phyloP scores from a whole-genome alignment of 2,113 vertebrate species.

The Ceratotherium simum region DNA sequence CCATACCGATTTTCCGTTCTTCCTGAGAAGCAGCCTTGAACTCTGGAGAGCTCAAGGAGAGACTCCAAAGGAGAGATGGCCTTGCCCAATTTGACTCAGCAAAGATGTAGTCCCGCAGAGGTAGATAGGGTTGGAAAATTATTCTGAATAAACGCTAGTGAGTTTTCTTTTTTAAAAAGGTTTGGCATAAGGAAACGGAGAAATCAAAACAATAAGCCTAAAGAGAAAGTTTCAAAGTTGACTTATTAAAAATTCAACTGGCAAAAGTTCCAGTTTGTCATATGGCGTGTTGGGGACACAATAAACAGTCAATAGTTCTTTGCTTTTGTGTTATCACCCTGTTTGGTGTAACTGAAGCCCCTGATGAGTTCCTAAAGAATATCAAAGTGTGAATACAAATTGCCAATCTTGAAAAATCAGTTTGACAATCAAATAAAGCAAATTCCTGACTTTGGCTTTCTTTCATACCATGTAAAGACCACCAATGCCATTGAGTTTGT shows the following conservation, averaged over 20 bases:
- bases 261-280: slow-evolving; percentile 6
- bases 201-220: background rate
- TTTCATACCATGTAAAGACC: slow-evolving; percentile 56
- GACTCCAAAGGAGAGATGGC: background rate
- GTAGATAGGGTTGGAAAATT: background rate
- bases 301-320: slow-evolving; percentile 49
- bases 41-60: background rate
- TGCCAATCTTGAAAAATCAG: slow-evolving; percentile 69
- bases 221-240: slow-evolving; percentile 9
- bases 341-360: slow-evolving; percentile 38
- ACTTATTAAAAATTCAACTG: slow-evolving; percentile 47
- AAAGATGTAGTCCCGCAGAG: background rate
- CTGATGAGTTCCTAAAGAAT: slow-evolving; percentile 60
- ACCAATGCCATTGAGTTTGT: slow-evolving; percentile 58
- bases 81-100: background rate
- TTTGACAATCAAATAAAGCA: slow-evolving; percentile 69
- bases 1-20: background rate
- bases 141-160: slow-evolving; percentile 16
- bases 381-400: slow-evolving; percentile 79
- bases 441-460: slow-evolving; percentile 71
- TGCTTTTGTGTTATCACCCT: slow-evolving; percentile 48
- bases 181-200: background rate
- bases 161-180: background rate
- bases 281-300: background rate
- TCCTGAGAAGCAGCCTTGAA: background rate